Evolutionary conservation across 2,113 vertebrate species (phyloP).

Genomic region (Aplodontia rufa): DNA sequence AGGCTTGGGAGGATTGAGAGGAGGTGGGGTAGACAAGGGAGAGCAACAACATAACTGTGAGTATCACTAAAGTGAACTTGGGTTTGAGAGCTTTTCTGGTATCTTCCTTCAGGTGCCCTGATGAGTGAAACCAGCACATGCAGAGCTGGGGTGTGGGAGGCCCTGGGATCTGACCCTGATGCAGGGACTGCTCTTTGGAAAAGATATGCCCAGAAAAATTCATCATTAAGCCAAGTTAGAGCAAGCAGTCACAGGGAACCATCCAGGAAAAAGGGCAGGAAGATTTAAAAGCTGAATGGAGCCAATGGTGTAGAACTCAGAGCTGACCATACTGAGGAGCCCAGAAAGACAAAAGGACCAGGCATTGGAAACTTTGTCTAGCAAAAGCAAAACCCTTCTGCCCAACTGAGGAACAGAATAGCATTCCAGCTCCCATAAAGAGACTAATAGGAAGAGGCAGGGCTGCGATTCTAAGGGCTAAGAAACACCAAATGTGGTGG

Average conservation of each 20-base stretch:
- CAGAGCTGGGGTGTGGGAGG: too few relatives aligned
- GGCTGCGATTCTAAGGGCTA: background rate
- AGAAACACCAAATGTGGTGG: too few relatives aligned
- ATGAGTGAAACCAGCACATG: background rate
- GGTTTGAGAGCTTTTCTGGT: background rate
- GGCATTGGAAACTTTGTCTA: background rate
- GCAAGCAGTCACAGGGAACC: background rate
- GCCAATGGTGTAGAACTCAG: background rate
- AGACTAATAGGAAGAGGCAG: too few relatives aligned
- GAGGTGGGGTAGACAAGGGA: background rate
- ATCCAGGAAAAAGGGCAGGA: background rate
- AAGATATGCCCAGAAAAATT: background rate
- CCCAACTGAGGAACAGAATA: background rate
- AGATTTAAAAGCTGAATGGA: background rate
- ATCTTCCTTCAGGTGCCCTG: background rate
- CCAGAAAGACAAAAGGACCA: background rate
- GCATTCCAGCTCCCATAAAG: background rate
- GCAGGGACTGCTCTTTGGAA: accelerated
- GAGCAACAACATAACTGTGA: background rate
- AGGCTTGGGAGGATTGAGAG: background rate
- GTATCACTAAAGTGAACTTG: background rate
- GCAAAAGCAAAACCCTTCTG: background rate
- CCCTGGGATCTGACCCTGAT: background rate
- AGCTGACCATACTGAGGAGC: background rate
- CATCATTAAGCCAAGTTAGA: background rate